These are phyloP conservation scores for Austrofundulus limnaeus DNA, from an alignment of 2,113 vertebrate genomes.

Conservation along the genomic window DNA sequence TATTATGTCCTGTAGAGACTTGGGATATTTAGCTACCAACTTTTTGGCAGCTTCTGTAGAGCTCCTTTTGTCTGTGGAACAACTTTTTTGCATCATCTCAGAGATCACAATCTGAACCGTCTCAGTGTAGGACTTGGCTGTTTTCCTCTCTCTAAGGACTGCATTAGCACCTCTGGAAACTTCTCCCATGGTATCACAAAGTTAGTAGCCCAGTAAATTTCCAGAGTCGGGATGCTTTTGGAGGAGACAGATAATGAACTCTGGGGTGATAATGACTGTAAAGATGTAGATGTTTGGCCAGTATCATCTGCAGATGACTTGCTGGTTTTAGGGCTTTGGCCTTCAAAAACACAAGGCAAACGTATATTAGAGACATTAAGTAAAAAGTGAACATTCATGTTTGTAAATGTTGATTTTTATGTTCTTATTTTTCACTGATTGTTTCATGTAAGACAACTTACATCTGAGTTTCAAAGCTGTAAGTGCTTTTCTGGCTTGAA, in stretches of 20 bases:
- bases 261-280: too few relatives aligned
- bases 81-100: conserved; percentile 1
- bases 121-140: conserved; percentile 1
- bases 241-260: conserved; percentile 22
- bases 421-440: background rate
- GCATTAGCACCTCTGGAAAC: conserved; percentile 44
- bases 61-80: background rate
- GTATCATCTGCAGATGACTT: conserved; percentile 13
- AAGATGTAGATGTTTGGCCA: background rate
- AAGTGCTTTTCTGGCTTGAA: conserved; percentile 45
- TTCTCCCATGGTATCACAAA: conserved; percentile 45
- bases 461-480: conserved; percentile 46
- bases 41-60: background rate
- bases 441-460: background rate
- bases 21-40: conserved; percentile 4
- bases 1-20: background rate
- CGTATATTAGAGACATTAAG: too few relatives aligned
- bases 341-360: background rate
- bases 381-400: too few relatives aligned
- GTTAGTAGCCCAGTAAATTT: conserved; percentile 19
- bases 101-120: conserved; percentile 16
- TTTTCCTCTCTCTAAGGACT: conserved; percentile 36
- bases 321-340: conserved; percentile 27
- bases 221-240: background rate
- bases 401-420: too few relatives aligned